Percentiles rank a stretch among this genome's conserved stretches.
Evolutionary conservation across 53 echinoderm and acorn worm genomes (phyloP).

Genomic region (Paelopatides confundens): DNA sequence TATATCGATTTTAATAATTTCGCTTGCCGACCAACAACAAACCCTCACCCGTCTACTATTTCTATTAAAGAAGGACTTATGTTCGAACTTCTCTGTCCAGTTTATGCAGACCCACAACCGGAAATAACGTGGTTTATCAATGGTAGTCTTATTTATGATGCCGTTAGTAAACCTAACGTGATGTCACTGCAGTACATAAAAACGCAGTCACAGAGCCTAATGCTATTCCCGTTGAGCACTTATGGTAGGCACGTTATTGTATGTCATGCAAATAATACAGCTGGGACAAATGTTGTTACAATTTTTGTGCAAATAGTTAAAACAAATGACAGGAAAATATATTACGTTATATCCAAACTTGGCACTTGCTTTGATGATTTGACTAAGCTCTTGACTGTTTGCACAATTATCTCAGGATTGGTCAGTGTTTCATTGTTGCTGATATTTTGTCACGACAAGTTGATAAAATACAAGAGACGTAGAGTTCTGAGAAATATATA

Average conservation of each 20-base stretch:
- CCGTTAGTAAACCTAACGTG: background rate
- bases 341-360: no score
- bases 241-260: background rate
- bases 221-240: background rate
- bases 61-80: background rate
- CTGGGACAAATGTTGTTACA: background rate
- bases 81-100: background rate
- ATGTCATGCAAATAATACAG: background rate
- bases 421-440: background rate
- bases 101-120: background rate
- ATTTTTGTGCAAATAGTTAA: background rate
- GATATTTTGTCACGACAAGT: conserved; percentile 3
- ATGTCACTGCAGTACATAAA: background rate
- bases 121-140: background rate
- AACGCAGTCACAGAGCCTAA: conserved; percentile 1
- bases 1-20: background rate
- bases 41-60: background rate
- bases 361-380: background rate
- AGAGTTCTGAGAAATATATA: background rate
- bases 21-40: background rate
- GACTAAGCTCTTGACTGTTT: background rate
- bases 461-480: background rate
- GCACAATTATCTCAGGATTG: background rate
- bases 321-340: background rate
- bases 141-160: background rate